Evolutionary conservation across 2,888 invertebrate genomes (phyloP).

Genomic region (Monoplex corrugatus): DNA sequence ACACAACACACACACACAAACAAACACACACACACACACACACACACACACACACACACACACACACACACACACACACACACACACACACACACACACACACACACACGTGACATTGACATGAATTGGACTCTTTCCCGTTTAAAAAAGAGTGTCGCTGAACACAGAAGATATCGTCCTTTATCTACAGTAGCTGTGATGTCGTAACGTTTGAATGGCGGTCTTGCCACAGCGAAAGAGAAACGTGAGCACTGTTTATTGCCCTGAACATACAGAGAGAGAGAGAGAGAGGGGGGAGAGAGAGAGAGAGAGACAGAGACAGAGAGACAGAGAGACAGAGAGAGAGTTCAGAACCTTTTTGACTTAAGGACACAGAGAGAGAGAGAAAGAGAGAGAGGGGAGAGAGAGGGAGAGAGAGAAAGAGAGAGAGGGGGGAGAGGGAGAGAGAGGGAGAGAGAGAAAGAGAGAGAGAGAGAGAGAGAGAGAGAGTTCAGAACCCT

Average conservation of each 20-base stretch:
- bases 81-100: too few relatives aligned
- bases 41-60: too few relatives aligned
- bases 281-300: background rate
- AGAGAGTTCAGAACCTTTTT: too few relatives aligned
- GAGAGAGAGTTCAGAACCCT: too few relatives aligned
- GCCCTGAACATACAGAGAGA: background rate
- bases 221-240: background rate
- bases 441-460: background rate
- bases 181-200: background rate
- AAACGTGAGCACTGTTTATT: background rate
- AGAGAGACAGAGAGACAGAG: background rate
- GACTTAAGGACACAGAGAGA: too few relatives aligned
- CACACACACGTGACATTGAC: background rate
- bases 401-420: background rate
- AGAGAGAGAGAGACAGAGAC: background rate
- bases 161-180: background rate
- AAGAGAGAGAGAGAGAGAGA: background rate
- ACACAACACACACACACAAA: background rate
- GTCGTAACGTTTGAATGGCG: background rate
- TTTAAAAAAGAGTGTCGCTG: background rate
- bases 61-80: too few relatives aligned
- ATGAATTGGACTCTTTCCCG: background rate
- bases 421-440: constrained; percentile 2
- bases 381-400: background rate
- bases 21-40: background rate